A percentile compares a stretch with the other conserved stretches of the same genome.
These are phyloP conservation scores for Acrobasis consociella DNA, from an alignment of 2,888 invertebrate species.

Conservation along the genomic window DNA sequence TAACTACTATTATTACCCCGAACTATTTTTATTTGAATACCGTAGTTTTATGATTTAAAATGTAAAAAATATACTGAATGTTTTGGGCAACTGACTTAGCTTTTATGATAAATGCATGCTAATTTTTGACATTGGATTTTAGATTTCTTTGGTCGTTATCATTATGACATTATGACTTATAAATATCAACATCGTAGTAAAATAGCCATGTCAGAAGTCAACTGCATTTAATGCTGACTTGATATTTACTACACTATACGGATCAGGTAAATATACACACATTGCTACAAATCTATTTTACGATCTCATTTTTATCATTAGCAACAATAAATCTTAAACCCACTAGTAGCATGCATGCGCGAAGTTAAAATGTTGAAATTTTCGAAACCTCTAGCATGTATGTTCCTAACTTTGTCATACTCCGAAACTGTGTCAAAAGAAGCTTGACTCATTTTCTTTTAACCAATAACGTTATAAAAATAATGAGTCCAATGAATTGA, in stretches of 20 bases:
- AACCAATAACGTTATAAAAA: background rate
- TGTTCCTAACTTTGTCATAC: constrained; percentile 36
- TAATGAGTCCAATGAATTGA: background rate
- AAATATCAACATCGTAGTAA: constrained; percentile 26
- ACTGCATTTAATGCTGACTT: constrained; percentile 35
- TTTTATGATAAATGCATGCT: constrained; percentile 56
- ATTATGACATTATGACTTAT: constrained; percentile 20
- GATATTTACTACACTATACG: constrained; percentile 36
- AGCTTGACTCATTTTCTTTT: constrained; percentile 30
- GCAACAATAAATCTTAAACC: constrained; percentile 35
- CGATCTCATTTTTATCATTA: constrained; percentile 35
- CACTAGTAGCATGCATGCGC: constrained; percentile 55
- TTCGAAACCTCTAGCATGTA: constrained; percentile 44
- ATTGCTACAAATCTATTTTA: constrained; percentile 25
- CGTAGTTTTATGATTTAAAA: constrained; percentile 53
- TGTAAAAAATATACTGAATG: constrained; percentile 43
- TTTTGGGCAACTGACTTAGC: constrained; percentile 48
- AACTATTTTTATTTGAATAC: constrained; percentile 44
- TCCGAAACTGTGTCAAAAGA: constrained; percentile 3
- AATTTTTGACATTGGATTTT: constrained; percentile 40
- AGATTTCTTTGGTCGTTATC: constrained; percentile 23
- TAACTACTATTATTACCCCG: constrained; percentile 44
- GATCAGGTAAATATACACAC: constrained; percentile 38
- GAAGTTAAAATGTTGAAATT: constrained; percentile 35
- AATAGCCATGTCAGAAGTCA: constrained; percentile 37